Conservation (phyloP, 2,888 invertebrate genomes). For the Platycnemis pennipes region DNA sequence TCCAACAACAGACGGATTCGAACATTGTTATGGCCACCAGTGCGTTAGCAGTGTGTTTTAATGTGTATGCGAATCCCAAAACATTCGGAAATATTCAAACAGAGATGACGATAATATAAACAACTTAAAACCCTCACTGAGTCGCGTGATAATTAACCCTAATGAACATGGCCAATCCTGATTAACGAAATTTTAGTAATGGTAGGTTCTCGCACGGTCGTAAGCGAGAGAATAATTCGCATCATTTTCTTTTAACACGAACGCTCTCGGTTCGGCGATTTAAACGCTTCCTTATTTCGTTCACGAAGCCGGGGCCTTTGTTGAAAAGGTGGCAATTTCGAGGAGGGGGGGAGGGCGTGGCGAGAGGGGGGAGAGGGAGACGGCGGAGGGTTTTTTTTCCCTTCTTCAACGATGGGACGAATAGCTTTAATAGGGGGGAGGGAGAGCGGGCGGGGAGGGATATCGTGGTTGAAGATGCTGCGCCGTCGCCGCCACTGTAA, state of each 20-base stretch:
- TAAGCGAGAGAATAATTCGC: background rate
- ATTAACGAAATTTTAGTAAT: too few relatives aligned
- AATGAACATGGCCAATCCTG: too few relatives aligned
- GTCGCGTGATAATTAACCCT: too few relatives aligned
- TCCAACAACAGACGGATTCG: too few relatives aligned
- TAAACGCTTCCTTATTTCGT: background rate
- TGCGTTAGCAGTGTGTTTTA: too few relatives aligned
- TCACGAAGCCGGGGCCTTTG: constrained; percentile 11
- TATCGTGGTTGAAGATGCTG: background rate
- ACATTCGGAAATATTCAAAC: too few relatives aligned
- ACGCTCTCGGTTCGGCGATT: background rate
- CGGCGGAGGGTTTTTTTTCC: background rate
- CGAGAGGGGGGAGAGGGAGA: background rate
- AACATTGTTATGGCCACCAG: too few relatives aligned
- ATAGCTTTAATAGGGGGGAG: background rate
- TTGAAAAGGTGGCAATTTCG: background rate
- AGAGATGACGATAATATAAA: too few relatives aligned
- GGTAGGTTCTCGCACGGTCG: too few relatives aligned
- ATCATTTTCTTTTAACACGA: background rate
- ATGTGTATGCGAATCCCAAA: too few relatives aligned
- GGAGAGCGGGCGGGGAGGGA: background rate
- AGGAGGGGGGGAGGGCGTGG: background rate
- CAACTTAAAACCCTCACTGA: too few relatives aligned
- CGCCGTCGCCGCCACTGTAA: constrained; percentile 31
- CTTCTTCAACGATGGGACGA: background rate